Evolutionary conservation across 2,888 invertebrate species (phyloP).

Genomic region (Hydropsyche betteni): DNA sequence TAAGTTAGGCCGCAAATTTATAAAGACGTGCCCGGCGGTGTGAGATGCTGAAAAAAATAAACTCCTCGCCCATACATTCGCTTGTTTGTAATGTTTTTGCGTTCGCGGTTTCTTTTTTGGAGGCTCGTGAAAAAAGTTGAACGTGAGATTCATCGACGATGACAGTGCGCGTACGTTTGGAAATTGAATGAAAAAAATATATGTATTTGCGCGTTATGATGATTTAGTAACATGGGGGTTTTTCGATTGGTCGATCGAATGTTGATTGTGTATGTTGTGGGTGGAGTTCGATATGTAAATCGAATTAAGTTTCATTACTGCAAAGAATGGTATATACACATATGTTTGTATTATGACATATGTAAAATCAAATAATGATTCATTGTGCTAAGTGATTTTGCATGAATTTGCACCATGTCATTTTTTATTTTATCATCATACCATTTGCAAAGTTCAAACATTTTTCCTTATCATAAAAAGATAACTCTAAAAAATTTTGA

Average conservation of each 20-base stretch:
- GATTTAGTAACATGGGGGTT: not conserved
- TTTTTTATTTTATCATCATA: too few species aligned
- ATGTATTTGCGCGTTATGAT: not conserved
- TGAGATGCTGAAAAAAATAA: constrained; percentile 10
- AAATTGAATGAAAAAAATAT: not conserved
- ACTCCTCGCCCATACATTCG: not conserved
- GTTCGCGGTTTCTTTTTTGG: not conserved
- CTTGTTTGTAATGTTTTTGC: constrained; percentile 15
- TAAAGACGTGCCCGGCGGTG: constrained; percentile 46
- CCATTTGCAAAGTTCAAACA: too few species aligned
- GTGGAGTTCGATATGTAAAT: too few species aligned
- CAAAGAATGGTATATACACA: too few species aligned
- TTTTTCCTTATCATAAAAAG: too few species aligned
- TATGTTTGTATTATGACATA: not conserved
- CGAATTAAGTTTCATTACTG: not conserved
- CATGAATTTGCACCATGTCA: too few species aligned
- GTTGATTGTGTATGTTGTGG: too few species aligned
- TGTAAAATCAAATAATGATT: too few species aligned
- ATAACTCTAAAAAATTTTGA: too few species aligned
- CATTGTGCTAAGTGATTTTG: too few species aligned
- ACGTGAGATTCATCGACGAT: not conserved
- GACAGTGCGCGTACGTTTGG: not conserved
- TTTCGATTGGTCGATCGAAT: not conserved
- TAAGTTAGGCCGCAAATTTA: constrained; percentile 51
- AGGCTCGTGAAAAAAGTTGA: not conserved